Conservation (phyloP, 2,113 vertebrate species). For the Sprattus sprattus region DNA sequence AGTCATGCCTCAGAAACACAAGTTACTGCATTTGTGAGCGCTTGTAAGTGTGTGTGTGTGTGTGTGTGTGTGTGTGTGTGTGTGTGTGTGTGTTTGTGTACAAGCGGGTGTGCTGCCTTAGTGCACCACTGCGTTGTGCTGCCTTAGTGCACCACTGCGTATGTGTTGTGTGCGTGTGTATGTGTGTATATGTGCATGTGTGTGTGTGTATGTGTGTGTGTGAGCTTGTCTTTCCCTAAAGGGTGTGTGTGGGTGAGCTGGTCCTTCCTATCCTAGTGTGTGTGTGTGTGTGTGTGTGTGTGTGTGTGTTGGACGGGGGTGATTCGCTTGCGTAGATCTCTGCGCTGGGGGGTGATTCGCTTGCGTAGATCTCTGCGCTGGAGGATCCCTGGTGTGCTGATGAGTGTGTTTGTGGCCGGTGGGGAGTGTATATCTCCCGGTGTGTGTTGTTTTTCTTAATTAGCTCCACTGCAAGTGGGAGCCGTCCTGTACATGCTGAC, state of each 20-base stretch:
- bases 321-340: constrained; percentile 49
- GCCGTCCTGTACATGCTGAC: neutral
- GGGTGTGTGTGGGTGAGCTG: neutral
- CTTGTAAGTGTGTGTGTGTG: neutral
- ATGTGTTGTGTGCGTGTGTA: neutral
- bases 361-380: constrained; percentile 50
- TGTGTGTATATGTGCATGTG: neutral
- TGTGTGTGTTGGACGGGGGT: neutral
- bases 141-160: no score
- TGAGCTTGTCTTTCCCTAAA: no score
- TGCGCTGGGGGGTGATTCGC: constrained; percentile 50
- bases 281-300: neutral
- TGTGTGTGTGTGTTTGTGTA: neutral
- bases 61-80: neutral
- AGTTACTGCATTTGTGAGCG: no score
- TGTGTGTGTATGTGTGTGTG: neutral
- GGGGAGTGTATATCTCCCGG: constrained; percentile 64
- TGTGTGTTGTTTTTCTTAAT: constrained; percentile 80
- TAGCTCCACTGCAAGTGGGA: constrained; percentile 47
- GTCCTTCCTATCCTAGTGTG: no score
- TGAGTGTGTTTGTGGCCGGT: constrained; percentile 67
- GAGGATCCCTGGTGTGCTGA: constrained; percentile 75
- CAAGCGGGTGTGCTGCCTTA: no score
- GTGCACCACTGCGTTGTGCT: no score
- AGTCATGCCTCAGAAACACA: no score